Percentiles rank a stretch among this genome's conserved stretches.
Conservation (phyloP, 2,113 vertebrate species). For the Noturus placidus region DNA sequence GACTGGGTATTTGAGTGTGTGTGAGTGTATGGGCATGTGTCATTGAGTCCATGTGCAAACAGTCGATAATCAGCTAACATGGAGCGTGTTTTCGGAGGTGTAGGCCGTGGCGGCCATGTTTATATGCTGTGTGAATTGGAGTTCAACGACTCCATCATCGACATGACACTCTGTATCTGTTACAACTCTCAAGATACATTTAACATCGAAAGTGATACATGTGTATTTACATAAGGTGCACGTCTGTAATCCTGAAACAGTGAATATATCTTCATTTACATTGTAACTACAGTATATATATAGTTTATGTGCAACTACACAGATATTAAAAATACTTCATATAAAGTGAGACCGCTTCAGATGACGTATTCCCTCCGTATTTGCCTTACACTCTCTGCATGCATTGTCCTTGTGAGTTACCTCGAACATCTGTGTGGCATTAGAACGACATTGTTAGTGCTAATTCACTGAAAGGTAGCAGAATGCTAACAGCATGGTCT, state of each 20-base stretch:
- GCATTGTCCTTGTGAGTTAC: conserved; percentile 18
- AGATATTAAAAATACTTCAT: background rate
- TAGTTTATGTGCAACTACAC: background rate
- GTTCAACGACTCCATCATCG: background rate
- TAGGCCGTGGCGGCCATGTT: background rate
- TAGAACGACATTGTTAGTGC: background rate
- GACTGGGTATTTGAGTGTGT: background rate
- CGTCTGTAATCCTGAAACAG: background rate
- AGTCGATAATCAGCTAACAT: background rate
- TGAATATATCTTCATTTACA: background rate
- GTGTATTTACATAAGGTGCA: background rate
- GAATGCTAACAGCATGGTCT: conserved; percentile 33
- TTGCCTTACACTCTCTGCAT: background rate
- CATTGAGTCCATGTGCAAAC: background rate
- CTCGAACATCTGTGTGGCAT: conserved; percentile 61
- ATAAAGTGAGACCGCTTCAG: background rate
- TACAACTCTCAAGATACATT: background rate
- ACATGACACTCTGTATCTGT: background rate
- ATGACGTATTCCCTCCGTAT: background rate
- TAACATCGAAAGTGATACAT: background rate
- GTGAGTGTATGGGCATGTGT: background rate
- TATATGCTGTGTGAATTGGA: background rate
- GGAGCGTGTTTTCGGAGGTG: background rate
- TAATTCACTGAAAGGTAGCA: conserved; percentile 16
- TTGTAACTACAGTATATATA: background rate